Evolutionary conservation across 2,888 invertebrate genomes (phyloP), one percentile per base, ranked within the genome.

Genomic region (Choristoneura rosaceana): DNA sequence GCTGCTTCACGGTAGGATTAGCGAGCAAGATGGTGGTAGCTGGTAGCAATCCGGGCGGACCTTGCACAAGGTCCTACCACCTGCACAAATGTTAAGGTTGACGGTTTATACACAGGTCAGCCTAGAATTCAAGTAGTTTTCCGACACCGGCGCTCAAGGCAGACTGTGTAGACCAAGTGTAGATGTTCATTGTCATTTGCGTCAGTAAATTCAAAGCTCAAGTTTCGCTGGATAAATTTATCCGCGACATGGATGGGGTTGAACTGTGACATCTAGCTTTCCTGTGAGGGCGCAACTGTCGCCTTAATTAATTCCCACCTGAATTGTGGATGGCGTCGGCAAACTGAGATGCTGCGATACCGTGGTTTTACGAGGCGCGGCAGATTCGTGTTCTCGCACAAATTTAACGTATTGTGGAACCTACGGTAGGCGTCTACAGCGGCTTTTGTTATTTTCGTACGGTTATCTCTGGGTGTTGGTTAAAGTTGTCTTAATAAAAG

Each of bases 281-380:
- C 59, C 64, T 59, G 63, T 41, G 68, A 70, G 65, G 65, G 71
- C 70, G 66, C 70, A 64, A 73, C 64, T 69, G 73, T 73, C 73
- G 64, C 73, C 64, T 73, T 74, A 75, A 75, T 75, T 73, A 75
- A 73, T 73, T 75, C 75, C 69, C 60, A 63, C 70, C 70, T 73
- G 67, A 75, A 58, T 65, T 73, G 73, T 73, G 64, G 68, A 64
- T 55, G 63, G 50, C 52, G 62, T 52, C 52, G 64, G 15, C 50
- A 55, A 55, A 66, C 66, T 15, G 66, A 34, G 67, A 68, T 58
- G 66, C 67, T 62, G 69, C 64, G 64, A 70, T 59, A 64, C 34
- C 70, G 65, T 50, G 63, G 59, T 50, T 64, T 66, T 73, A 73
- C 68, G 73, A 69, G 47, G 58, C 59, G 60, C 59, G 73, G 68